Conservation (phyloP, 2,888 invertebrate species). For the Dryococelus australis region DNA sequence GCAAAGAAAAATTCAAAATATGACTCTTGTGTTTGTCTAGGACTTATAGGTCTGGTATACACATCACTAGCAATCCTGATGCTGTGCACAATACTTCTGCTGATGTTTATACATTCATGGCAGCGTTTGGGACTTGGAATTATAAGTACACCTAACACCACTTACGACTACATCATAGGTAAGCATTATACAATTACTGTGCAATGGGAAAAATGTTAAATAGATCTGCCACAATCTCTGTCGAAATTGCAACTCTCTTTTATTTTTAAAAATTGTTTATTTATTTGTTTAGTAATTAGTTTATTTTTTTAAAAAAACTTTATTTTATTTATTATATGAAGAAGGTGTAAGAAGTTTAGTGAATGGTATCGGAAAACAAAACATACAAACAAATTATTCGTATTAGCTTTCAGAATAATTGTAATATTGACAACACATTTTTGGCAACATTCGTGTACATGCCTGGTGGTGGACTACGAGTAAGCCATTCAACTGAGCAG, state of each 20-base stretch:
- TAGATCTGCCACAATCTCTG: too few species aligned
- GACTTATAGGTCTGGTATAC: conserved; percentile 40
- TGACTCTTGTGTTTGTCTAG: background rate
- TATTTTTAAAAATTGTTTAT: background rate
- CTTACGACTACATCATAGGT: conserved; percentile 47
- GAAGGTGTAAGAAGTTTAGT: too few species aligned
- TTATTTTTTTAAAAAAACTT: too few species aligned
- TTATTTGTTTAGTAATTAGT: background rate
- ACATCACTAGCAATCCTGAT: conserved; percentile 39
- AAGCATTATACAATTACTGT: conserved; percentile 11
- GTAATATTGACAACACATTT: too few species aligned
- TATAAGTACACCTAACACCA: conserved; percentile 36
- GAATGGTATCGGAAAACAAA: background rate
- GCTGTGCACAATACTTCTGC: conserved; percentile 39
- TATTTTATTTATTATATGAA: too few species aligned
- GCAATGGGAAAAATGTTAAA: background rate
- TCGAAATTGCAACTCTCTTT: too few species aligned
- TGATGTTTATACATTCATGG: conserved; percentile 39
- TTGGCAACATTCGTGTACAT: too few species aligned
- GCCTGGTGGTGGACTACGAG: too few species aligned
- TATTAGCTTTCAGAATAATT: background rate
- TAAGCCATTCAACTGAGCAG: too few species aligned
- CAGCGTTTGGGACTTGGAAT: conserved; percentile 36
- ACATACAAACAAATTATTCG: background rate
- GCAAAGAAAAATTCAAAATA: too few species aligned